Conservation (phyloP, 2,888 invertebrate species). For the Venustoraphidia nigricollis region DNA sequence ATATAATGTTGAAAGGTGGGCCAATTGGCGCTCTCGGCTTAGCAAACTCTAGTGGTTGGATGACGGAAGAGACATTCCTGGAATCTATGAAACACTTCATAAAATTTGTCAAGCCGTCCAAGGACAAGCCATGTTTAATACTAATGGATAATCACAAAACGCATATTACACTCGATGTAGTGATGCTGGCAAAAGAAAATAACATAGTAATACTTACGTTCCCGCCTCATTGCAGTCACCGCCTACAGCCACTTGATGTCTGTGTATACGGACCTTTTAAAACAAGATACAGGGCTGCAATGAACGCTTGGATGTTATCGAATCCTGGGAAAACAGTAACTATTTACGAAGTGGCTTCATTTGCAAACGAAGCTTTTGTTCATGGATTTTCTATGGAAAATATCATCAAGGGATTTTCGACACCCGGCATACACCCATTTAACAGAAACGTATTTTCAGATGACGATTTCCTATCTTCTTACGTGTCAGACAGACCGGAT, state of each 20-base stretch:
- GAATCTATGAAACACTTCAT: too few species aligned
- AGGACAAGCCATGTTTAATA: too few species aligned
- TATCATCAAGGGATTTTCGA: constrained; percentile 15
- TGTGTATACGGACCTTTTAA: constrained; percentile 14
- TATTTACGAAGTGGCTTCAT: constrained; percentile 17
- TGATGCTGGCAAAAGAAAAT: neutral
- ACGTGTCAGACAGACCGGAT: constrained; percentile 6
- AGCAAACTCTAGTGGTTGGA: constrained; percentile 8
- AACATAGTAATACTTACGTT: constrained; percentile 3
- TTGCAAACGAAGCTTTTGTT: constrained; percentile 12
- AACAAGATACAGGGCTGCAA: constrained; percentile 12
- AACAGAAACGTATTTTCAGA: constrained; percentile 6
- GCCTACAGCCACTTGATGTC: constrained; percentile 19
- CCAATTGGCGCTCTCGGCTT: constrained; percentile 1
- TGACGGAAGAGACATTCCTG: constrained; percentile 4
- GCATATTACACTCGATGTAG: neutral
- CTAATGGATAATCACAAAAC: neutral
- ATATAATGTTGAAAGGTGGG: too few species aligned
- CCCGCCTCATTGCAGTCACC: constrained; percentile 11
- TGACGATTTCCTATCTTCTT: constrained; percentile 8
- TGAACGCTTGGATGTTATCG: constrained; percentile 17
- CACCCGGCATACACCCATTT: constrained; percentile 15
- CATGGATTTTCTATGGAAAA: constrained; percentile 14
- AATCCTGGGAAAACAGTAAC: constrained; percentile 19
- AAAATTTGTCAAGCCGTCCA: too few species aligned